Evolutionary conservation across 2,888 invertebrate species (phyloP), one percentile per base, ranked within the genome.

Genomic region (Liodrosophila aerea): DNA sequence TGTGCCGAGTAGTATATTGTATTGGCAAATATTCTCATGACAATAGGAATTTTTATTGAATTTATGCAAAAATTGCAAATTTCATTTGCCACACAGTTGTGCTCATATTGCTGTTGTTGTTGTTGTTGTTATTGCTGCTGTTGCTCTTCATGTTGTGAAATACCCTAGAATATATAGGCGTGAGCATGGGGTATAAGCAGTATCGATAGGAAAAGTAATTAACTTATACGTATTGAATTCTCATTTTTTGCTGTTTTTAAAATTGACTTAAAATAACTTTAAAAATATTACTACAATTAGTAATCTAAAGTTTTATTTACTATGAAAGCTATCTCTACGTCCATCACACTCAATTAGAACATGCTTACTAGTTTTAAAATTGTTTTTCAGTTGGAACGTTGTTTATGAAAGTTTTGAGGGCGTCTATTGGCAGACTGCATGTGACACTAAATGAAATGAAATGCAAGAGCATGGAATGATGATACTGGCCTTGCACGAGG

Each of bases 41-140:
- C 78, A 84, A 84, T 82, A 73, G 80, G 85, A 80, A 81, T 81
- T 85, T 80, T 82, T 83, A 82, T 81, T 85, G 85, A 81, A 82
- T 81, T 85, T 85, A 82, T 85, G 85, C 85, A 72, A 85, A 78
- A 81, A 78, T 78, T 73, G 82, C 65, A 75, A 82, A 82, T 85
- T 80, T 78, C 78, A 82, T 85, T 85, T 65, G 76, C 45, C 51
- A 49, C 44, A 46, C 58, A 75, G 64, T 64, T 63, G 61, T 29
- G 27, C 11, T 15, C 30, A 15, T 52, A n/a, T 37, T 37, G 30
- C 13, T 31, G 9, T 37, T 44, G 43, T 41, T 45, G 22, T 30
- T 50, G 11, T 44, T 40, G 22, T 53, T 53, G 22, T 40, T 36
- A 2, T 29, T 37, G 30, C 15, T 31, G 9, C 30, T 44, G 43